phyloP scores from a whole-genome alignment of 2,113 vertebrate genomes.

The Oxyruncus cristatus region DNA sequence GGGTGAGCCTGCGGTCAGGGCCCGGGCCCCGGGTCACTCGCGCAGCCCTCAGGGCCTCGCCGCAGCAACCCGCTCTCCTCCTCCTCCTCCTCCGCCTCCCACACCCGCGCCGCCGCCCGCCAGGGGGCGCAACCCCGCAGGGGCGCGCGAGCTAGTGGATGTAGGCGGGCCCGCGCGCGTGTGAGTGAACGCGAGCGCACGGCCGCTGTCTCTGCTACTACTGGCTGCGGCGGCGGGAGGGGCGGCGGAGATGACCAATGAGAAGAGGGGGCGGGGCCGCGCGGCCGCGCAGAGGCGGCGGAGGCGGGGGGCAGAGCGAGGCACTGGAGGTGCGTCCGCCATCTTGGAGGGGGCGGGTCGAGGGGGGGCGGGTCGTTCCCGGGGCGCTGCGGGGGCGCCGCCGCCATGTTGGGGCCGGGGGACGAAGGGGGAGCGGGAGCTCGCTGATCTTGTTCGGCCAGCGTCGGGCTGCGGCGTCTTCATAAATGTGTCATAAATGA shows the following conservation, averaged over 20 bases:
- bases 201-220: accelerated
- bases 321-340: background rate
- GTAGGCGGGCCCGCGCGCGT: too few relatives aligned
- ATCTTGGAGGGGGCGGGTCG: background rate
- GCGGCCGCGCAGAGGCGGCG: background rate
- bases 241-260: background rate
- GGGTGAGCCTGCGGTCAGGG: background rate
- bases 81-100: too few relatives aligned
- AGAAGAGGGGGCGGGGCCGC: background rate
- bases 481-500: accelerated
- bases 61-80: background rate
- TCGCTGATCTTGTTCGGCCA: accelerated
- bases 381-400: background rate
- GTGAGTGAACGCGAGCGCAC: too few relatives aligned
- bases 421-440: accelerated
- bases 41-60: background rate
- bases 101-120: background rate
- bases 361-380: background rate
- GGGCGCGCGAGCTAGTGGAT: accelerated
- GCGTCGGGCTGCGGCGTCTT: accelerated
- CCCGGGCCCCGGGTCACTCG: too few relatives aligned
- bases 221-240: background rate
- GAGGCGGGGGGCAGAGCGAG: background rate
- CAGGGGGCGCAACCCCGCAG: background rate
- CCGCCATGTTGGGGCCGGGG: background rate